These are phyloP conservation scores for Anhinga anhinga DNA, from an alignment of 2,113 vertebrate species.

Conservation along the genomic window DNA sequence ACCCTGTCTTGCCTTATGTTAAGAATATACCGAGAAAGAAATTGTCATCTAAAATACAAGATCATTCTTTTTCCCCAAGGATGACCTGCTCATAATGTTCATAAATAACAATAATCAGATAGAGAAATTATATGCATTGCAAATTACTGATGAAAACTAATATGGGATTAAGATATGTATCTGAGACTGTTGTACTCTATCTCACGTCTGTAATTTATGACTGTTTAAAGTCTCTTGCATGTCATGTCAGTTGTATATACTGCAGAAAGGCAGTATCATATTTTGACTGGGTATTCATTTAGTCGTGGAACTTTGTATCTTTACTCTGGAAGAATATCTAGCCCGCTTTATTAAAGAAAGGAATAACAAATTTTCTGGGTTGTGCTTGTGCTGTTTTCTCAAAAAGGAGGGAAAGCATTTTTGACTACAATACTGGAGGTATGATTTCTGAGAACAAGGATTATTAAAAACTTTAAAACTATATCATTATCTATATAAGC, in stretches of 20 bases:
- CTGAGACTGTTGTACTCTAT: conserved; percentile 1
- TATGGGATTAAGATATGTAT: not conserved
- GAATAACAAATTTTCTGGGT: not conserved
- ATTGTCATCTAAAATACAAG: not conserved
- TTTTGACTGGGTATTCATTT: conserved; percentile 38
- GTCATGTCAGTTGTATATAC: not conserved
- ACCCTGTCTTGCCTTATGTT: not conserved
- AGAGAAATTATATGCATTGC: not conserved
- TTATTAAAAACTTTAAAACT: not conserved
- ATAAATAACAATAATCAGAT: not conserved
- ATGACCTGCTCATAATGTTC: not conserved
- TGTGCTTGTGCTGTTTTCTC: not conserved
- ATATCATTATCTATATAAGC: not conserved
- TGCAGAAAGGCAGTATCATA: conserved; percentile 1
- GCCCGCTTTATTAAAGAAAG: conserved; percentile 57
- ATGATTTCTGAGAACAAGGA: not conserved
- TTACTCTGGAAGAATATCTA: conserved; percentile 17
- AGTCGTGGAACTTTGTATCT: conserved; percentile 45
- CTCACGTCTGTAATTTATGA: not conserved
- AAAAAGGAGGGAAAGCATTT: not conserved
- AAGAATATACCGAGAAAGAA: not conserved
- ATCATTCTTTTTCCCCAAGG: not conserved
- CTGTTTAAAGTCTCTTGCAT: conserved; percentile 13
- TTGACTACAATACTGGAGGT: not conserved
- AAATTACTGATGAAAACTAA: not conserved